A percentile compares a stretch with the other conserved stretches of the same genome.
These are phyloP conservation scores for Spea bombifrons DNA, from an alignment of 2,113 vertebrate genomes.

Conservation along the genomic window DNA sequence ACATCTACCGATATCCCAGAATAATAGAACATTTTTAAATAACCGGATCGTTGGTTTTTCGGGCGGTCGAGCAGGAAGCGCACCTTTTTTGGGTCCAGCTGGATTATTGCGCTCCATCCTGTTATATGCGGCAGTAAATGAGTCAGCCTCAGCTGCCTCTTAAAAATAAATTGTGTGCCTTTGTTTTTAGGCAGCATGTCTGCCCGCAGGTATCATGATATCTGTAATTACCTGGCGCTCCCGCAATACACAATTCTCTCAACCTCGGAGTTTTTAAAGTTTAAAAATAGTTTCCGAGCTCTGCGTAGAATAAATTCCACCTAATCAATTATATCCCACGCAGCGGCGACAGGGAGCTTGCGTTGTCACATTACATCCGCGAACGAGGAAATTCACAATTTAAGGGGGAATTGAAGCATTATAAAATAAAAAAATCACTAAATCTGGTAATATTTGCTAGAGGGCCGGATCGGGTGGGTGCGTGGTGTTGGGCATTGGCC, in stretches of 20 bases:
- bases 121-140: slow-evolving; percentile 2
- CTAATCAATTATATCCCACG: slow-evolving; percentile 11
- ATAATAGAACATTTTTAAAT: too few species aligned
- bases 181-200: slow-evolving; percentile 27
- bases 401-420: too few species aligned
- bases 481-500: too few species aligned
- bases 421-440: too few species aligned
- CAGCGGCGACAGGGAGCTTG: not conserved
- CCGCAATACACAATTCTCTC: slow-evolving; percentile 18
- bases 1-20: too few species aligned
- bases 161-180: slow-evolving; percentile 36
- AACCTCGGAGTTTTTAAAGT: slow-evolving; percentile 29
- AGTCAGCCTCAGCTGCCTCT: slow-evolving; percentile 27
- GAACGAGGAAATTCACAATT: too few species aligned
- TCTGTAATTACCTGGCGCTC: slow-evolving; percentile 35
- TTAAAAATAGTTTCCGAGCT: slow-evolving; percentile 18
- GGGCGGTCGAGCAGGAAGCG: not conserved
- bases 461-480: too few species aligned
- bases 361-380: too few species aligned
- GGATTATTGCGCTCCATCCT: slow-evolving; percentile 8
- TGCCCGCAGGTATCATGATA: slow-evolving; percentile 39
- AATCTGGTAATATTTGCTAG: too few species aligned
- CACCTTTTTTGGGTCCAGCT: not conserved
- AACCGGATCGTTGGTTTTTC: too few species aligned
- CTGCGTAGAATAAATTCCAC: not conserved